Conservation (phyloP, 2,797 vertebrate species). For the Psittacula derbiana region DNA sequence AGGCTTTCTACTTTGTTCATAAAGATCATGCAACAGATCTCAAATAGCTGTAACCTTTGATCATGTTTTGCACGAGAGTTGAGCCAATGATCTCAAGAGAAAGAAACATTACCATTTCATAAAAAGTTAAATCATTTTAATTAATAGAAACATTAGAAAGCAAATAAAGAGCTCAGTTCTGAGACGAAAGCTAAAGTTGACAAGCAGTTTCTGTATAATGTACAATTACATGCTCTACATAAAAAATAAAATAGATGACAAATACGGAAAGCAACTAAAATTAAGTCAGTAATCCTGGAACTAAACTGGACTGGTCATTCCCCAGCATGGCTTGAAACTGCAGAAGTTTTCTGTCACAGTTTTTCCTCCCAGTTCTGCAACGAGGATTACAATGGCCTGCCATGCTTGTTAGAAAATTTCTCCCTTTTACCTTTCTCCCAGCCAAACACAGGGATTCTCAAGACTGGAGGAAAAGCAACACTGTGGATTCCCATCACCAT, state of each 20-base stretch:
- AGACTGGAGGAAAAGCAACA: neutral
- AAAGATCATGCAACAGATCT: neutral
- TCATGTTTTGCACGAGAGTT: neutral
- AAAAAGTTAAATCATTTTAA: neutral
- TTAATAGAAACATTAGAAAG: neutral
- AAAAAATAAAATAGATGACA: neutral
- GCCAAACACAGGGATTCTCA: neutral
- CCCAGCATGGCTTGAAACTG: neutral
- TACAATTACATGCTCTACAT: neutral
- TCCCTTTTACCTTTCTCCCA: neutral
- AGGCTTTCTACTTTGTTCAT: neutral
- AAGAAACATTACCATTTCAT: neutral
- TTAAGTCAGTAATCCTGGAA: neutral
- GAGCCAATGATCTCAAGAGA: neutral
- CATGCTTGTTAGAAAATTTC: neutral
- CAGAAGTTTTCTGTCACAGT: neutral
- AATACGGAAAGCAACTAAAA: neutral
- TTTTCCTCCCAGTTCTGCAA: neutral
- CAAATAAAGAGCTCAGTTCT: neutral
- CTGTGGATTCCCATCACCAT: neutral
- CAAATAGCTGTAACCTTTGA: conserved; percentile 17
- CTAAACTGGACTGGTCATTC: neutral
- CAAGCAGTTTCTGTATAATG: neutral
- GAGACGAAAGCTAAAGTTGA: neutral
- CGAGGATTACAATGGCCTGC: neutral